Conservation (phyloP, 2,888 invertebrate genomes). For the Diaperis boleti region DNA sequence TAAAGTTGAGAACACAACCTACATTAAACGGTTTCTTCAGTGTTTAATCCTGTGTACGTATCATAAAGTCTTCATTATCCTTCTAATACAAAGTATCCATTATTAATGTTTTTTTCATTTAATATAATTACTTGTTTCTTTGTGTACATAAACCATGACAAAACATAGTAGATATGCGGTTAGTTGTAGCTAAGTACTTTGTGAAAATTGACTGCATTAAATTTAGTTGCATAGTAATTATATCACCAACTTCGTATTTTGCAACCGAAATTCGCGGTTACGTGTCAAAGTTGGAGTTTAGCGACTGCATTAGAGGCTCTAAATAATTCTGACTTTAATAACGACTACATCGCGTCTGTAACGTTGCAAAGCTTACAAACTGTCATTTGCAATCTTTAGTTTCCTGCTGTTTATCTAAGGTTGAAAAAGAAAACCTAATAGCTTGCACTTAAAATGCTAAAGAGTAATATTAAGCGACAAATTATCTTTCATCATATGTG, state of each 20-base stretch:
- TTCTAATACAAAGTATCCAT: too few species aligned
- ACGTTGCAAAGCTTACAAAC: not conserved
- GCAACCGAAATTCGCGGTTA: conserved; percentile 16
- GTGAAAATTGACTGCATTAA: not conserved
- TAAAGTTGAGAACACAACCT: too few species aligned
- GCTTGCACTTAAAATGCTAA: not conserved
- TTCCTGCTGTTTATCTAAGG: too few species aligned
- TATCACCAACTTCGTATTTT: not conserved
- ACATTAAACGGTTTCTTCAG: too few species aligned
- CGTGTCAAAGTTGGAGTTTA: conserved; percentile 2
- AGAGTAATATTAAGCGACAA: not conserved
- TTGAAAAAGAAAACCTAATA: not conserved
- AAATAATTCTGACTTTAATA: conserved; percentile 9
- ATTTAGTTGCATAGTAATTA: not conserved
- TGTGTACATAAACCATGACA: not conserved
- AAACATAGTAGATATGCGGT: not conserved
- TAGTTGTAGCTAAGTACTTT: not conserved
- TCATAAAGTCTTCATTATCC: too few species aligned
- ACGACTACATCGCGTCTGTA: not conserved
- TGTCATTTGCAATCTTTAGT: not conserved
- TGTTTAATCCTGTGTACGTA: too few species aligned
- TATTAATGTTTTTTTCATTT: too few species aligned
- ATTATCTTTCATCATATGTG: not conserved
- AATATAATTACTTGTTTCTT: not conserved
- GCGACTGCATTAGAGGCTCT: conserved; percentile 12